Percentiles rank a stretch among this genome's conserved stretches.
These are phyloP conservation scores for Malurus alboscapulatus DNA, from an alignment of 2,113 vertebrate species.

Conservation along the genomic window DNA sequence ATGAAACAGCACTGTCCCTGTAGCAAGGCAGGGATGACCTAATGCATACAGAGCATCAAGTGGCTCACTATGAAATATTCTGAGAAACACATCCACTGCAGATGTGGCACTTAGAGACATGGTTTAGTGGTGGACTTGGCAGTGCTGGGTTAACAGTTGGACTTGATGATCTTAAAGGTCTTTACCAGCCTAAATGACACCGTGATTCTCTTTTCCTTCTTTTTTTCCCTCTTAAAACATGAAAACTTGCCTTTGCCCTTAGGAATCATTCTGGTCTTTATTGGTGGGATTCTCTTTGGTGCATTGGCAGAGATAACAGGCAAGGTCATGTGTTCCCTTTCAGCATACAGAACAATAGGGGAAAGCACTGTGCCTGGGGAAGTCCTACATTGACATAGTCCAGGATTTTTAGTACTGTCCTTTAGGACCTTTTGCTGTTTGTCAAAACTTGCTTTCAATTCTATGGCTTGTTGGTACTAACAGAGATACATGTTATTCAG, in stretches of 20 bases:
- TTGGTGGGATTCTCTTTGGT: neutral
- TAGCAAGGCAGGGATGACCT: neutral
- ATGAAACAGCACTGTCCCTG: neutral
- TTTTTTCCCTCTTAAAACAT: neutral
- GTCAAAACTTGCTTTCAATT: neutral
- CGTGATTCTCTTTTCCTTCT: neutral
- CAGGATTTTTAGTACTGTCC: neutral
- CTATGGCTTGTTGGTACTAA: neutral
- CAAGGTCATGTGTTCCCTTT: neutral
- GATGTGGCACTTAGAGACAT: accelerated
- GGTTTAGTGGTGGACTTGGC: neutral
- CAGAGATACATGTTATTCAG: neutral
- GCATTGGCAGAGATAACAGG: neutral
- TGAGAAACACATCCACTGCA: neutral
- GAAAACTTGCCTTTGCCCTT: neutral
- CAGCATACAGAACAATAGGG: neutral
- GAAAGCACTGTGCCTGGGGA: neutral
- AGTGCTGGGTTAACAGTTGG: neutral
- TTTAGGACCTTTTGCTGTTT: neutral
- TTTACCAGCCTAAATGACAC: neutral
- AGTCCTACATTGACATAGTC: neutral
- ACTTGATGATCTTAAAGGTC: neutral
- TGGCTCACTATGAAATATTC: neutral
- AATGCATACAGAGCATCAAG: too few relatives aligned
- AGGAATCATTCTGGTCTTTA: neutral